Base-by-base conservation (phyloP, 2,113 vertebrate species). In the Bubo scandiacus region DNA sequence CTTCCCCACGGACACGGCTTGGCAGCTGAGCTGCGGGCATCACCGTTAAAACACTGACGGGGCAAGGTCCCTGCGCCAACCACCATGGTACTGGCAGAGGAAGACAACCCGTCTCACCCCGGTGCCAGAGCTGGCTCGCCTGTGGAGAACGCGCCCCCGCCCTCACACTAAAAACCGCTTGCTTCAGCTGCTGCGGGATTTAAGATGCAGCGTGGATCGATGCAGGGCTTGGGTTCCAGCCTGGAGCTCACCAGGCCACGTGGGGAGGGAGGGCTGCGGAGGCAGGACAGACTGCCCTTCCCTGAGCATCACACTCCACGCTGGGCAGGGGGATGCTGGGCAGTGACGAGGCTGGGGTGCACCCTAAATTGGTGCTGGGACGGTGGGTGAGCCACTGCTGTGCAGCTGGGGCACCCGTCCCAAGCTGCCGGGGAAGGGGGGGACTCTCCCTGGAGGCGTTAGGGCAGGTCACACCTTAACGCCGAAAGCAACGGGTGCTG, bases 121-220 rank as follows among this genome's bases (percentile, higher is more conserved):
- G 1, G 70, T 86, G 88, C 90, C 85, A 86, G 81, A 94, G 91
- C 73, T 7, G 5, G 81, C 92, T 93, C 19, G 70, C 70, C 71
- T 61, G 88, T 10, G 1, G 73, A 96, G 89, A 95, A 84, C n/a
- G 19, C 25, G 65, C 71, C 70, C 74, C 93, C 30, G 5, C 79
- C 87, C 42, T 81, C 54, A 4, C 5, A 9, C 94, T 93, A 58
- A 85, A 93, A 96, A 93, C 51, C 86, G 86, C 96, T 96, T 94
- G 92, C 96, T 96, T 96, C 96, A 97, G 96, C 96, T 93, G 95
- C 92, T 84, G 90, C 38, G 68, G 96, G 94, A 94, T 94, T 95
- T 95, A 73, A 95, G 95, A 93, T 86, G 86, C 94, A 96, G 83
- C 16, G 2, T 15, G 15, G 94, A 97, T 96, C 96, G 92, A 96